Evolutionary conservation across 2,797 vertebrate genomes (phyloP).

Genomic region (Argentina silus): DNA sequence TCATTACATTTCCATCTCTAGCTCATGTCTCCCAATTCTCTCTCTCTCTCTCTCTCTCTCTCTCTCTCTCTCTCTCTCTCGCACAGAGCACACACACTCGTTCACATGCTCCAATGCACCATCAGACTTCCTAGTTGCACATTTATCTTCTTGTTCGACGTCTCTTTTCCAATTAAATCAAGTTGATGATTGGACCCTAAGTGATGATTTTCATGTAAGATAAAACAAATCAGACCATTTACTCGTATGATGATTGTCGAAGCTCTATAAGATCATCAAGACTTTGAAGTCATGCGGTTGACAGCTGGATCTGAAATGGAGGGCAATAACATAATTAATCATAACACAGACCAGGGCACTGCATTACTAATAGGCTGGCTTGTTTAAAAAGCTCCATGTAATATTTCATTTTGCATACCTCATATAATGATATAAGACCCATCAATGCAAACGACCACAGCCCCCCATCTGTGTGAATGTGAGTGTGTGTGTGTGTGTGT

Average conservation of each 20-base stretch:
- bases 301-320: conserved; percentile 7
- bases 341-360: conserved; percentile 32
- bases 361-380: conserved; percentile 4
- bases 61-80: conserved; percentile 20
- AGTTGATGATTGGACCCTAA: no score
- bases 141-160: no score
- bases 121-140: no score
- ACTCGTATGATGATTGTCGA: background rate
- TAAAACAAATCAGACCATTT: background rate
- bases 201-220: background rate
- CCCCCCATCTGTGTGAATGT: background rate
- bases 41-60: conserved; percentile 23
- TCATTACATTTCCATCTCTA: conserved; percentile 19
- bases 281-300: background rate
- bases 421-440: background rate
- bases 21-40: conserved; percentile 52
- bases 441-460: background rate
- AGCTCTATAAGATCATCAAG: background rate
- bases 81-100: conserved; percentile 1
- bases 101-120: conserved; percentile 32
- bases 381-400: background rate
- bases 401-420: conserved; percentile 7
- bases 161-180: conserved; percentile 1
- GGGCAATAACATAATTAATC: conserved; percentile 15
- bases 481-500: conserved; percentile 9